Base-by-base conservation (phyloP, 1,140 invertebrate genomes). In the Zaprionus kolodkinae region DNA sequence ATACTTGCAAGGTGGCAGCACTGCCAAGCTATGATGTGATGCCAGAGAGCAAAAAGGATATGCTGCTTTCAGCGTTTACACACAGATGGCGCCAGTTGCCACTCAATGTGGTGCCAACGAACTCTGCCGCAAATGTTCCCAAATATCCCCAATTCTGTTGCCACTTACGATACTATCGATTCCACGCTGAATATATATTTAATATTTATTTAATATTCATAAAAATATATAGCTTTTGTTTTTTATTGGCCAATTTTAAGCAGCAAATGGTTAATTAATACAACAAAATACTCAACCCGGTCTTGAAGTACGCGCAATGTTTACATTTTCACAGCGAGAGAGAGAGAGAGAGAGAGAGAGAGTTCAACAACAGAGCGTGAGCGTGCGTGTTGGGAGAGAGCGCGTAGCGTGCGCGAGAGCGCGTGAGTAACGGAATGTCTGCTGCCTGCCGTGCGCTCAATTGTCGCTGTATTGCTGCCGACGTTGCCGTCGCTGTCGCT, bases 381-480 rank as follows among this genome's bases (percentile, higher is more conserved):
- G 25, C 3, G 27, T 12, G 6, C 33, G 25, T 21, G 11, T n/a
- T 6, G 27, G 17, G 17, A 65, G 17, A 65, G 52, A 30, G 52
- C 33, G 33, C n/a, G 27, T 1, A 65, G 35, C 15, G 36, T 12
- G 36, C 11, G 63, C 21, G 17, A n/a, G 12, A 64, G 43, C 35
- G 9, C 30, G 27, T 56, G 54, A 54, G 54, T 66, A 66, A 48
- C 15, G 54, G 64, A 66, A 66, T 66, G 36, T 33, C 27, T 30
- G 27, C 27, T 6, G 27, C 6, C 3, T 30, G 27, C 3, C 6
- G 33, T 35, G 27, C 10, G 33, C 30, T 50, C 61, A 63, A 52
- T 63, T 35, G 66, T 17, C 63, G 60, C 59, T 65, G 66, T 45
- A 50, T 43, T 52, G 78, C 57, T 62, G 68, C 43, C 65, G 40